These are phyloP conservation scores for Chymomyza fuscimana DNA, from an alignment of 2,888 invertebrate species.

Conservation along the genomic window DNA sequence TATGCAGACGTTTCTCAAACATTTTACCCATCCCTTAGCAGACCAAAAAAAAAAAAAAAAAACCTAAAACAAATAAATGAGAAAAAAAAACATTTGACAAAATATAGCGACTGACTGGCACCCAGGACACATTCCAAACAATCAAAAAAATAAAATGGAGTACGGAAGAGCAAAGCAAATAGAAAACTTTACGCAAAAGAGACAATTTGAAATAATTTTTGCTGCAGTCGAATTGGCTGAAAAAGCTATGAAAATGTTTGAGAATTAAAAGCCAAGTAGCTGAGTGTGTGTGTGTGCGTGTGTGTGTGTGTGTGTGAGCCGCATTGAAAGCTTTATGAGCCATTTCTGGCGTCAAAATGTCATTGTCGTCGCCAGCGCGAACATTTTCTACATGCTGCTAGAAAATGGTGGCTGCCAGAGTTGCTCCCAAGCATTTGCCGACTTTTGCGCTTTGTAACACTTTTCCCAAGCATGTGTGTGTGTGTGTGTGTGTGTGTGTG, in stretches of 20 bases:
- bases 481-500: conserved; percentile 22
- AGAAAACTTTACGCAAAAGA: conserved; percentile 19
- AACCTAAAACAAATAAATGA: not conserved
- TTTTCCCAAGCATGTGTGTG: conserved; percentile 6
- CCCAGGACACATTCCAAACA: conserved; percentile 12
- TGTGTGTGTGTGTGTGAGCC: conserved; percentile 25
- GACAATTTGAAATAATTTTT: conserved; percentile 33
- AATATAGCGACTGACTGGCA: conserved; percentile 8
- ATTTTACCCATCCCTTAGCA: not conserved
- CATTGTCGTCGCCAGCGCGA: conserved; percentile 23
- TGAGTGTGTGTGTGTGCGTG: conserved; percentile 4
- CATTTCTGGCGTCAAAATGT: conserved; percentile 76
- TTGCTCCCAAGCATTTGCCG: not conserved
- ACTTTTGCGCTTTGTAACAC: conserved; percentile 4
- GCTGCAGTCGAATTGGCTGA: conserved; percentile 34
- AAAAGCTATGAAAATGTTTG: conserved; percentile 33
- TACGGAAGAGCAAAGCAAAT: conserved; percentile 8
- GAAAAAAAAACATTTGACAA: conserved; percentile 12
- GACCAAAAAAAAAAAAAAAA: too few relatives aligned
- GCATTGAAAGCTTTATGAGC: conserved; percentile 75
- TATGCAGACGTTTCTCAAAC: conserved; percentile 14
- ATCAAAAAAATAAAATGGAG: conserved; percentile 1
- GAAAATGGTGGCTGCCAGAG: not conserved
- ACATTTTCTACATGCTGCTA: not conserved
- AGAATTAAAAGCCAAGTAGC: conserved; percentile 64